A percentile compares a stretch with the other conserved stretches of the same genome.
Evolutionary conservation across 2,888 invertebrate species (phyloP).

Genomic region (Lepidonotus clava): DNA sequence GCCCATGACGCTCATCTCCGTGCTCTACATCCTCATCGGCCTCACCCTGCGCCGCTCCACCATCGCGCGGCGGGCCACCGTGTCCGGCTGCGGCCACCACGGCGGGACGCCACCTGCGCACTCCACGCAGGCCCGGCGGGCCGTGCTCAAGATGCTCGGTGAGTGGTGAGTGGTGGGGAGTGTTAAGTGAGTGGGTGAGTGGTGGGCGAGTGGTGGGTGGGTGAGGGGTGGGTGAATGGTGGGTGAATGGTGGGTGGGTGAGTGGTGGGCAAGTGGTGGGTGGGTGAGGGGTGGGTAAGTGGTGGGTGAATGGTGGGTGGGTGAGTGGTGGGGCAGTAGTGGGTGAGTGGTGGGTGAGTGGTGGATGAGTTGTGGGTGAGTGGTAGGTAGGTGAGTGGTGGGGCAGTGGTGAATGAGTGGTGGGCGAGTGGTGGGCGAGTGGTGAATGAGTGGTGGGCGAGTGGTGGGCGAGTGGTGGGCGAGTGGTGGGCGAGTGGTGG

Average conservation of each 20-base stretch:
- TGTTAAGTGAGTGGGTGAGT: too few species aligned
- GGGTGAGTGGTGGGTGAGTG: too few species aligned
- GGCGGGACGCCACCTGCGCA: neutral
- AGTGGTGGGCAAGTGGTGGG: neutral
- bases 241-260: neutral
- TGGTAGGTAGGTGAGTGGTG: neutral
- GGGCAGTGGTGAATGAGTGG: neutral
- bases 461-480: neutral
- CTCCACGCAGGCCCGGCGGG: constrained; percentile 63
- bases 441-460: neutral
- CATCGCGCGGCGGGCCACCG: constrained; percentile 62
- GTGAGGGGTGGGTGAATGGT: neutral
- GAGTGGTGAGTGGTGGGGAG: too few species aligned
- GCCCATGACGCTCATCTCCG: constrained; percentile 87
- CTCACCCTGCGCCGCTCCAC: constrained; percentile 70
- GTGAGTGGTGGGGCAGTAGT: neutral
- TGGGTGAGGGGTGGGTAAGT: neutral
- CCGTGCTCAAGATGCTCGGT: constrained; percentile 77
- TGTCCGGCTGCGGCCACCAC: neutral
- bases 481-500: neutral
- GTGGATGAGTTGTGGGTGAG: too few species aligned
- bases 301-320: neutral
- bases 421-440: neutral
- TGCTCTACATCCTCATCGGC: constrained; percentile 84
- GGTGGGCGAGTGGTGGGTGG: neutral